Percentiles rank a stretch among this genome's conserved stretches.
Evolutionary conservation across 2,888 invertebrate species (phyloP).

Genomic region (Drosophila paranaensis): DNA sequence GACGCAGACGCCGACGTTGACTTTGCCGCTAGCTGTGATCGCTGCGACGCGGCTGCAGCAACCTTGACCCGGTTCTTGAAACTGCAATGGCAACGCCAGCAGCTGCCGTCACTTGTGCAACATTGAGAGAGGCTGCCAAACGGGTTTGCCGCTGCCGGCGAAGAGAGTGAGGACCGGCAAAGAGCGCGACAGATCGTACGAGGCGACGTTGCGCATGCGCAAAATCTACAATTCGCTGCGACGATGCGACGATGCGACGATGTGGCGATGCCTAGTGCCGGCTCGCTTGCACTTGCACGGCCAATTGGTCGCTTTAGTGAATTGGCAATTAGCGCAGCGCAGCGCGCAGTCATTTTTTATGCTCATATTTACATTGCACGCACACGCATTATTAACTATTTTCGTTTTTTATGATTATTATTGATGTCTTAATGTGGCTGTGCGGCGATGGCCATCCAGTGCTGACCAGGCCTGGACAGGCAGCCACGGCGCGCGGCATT

Average conservation of each 20-base stretch:
- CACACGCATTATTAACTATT: conserved; percentile 70
- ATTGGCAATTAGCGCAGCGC: conserved; percentile 56
- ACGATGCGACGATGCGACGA: conserved; percentile 3
- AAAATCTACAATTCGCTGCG: conserved; percentile 43
- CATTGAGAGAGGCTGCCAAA: conserved; percentile 65
- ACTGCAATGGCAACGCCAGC: conserved; percentile 76
- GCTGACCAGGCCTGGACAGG: conserved; percentile 29
- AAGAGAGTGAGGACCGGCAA: conserved; percentile 8
- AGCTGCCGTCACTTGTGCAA: conserved; percentile 55
- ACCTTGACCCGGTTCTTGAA: conserved; percentile 85
- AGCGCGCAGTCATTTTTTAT: conserved; percentile 36
- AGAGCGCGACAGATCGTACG: conserved; percentile 17
- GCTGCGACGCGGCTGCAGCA: conserved; percentile 54
- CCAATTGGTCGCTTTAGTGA: conserved; percentile 53
- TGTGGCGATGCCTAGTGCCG: conserved; percentile 11
- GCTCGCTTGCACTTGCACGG: conserved; percentile 35
- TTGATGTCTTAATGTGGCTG: conserved; percentile 76
- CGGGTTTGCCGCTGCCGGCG: conserved; percentile 65
- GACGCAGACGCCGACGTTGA: conserved; percentile 25
- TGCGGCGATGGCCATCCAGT: conserved; percentile 64
- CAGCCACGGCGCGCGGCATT: conserved; percentile 51
- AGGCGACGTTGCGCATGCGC: conserved; percentile 71
- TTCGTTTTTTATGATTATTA: conserved; percentile 58
- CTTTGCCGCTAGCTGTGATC: conserved; percentile 68
- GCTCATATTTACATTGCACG: conserved; percentile 62